These are phyloP conservation scores for Calliphora vomitoria DNA, from an alignment of 2,888 invertebrate species.

Conservation along the genomic window DNA sequence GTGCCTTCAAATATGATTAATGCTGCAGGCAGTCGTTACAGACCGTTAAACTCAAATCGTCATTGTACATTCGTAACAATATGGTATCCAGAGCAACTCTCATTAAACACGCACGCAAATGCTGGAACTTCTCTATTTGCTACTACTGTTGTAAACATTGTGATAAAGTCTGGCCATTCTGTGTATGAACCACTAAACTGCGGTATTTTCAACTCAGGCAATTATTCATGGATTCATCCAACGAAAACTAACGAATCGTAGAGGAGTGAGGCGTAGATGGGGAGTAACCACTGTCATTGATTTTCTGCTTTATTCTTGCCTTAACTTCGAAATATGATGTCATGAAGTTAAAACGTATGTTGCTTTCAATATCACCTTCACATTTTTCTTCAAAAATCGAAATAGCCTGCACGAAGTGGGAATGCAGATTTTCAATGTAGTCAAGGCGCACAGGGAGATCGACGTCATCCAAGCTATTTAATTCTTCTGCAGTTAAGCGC, in stretches of 20 bases:
- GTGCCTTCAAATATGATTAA: too few species aligned
- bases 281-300: constrained; percentile 24
- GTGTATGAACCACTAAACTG: constrained; percentile 65
- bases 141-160: constrained; percentile 66
- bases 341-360: constrained; percentile 3
- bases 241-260: constrained; percentile 40
- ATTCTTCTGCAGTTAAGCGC: constrained; percentile 36
- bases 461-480: constrained; percentile 61
- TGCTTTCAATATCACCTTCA: too few species aligned
- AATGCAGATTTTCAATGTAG: constrained; percentile 55
- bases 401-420: constrained; percentile 44
- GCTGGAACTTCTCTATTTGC: constrained; percentile 68
- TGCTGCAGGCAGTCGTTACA: too few species aligned
- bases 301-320: constrained; percentile 56
- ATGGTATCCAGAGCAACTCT: constrained; percentile 66
- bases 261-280: constrained; percentile 38
- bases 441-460: constrained; percentile 64
- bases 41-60: too few species aligned
- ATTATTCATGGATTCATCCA: constrained; percentile 23
- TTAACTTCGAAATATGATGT: constrained; percentile 62
- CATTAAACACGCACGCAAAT: constrained; percentile 58
- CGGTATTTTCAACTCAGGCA: constrained; percentile 70
- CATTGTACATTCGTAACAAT: too few species aligned
- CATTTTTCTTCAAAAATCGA: constrained; percentile 42
- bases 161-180: constrained; percentile 68